phyloP scores from a whole-genome alignment of 2,797 vertebrate genomes.

The Iguana delicatissima region DNA sequence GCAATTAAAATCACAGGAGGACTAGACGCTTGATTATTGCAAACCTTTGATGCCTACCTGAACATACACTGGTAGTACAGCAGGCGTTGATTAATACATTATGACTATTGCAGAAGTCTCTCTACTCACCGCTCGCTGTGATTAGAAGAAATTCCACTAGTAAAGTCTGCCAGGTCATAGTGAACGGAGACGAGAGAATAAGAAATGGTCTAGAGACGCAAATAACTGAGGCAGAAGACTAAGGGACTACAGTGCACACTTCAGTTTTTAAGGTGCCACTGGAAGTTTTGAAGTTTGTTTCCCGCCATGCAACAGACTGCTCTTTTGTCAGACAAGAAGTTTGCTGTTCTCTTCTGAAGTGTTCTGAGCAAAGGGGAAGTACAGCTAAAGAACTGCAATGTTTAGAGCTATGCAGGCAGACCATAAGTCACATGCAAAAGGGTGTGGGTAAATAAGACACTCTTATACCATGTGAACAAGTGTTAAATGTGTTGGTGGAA shows the following conservation, averaged over 20 bases:
- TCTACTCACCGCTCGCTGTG: constrained; percentile 64
- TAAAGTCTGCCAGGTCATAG: constrained; percentile 49
- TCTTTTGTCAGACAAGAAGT: neutral
- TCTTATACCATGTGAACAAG: constrained; percentile 15
- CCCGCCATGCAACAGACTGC: neutral
- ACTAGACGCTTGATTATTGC: neutral
- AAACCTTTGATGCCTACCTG: neutral
- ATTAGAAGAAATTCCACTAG: constrained; percentile 21
- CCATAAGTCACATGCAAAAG: constrained; percentile 54
- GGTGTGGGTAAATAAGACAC: neutral
- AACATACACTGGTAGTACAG: neutral
- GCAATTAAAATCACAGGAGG: neutral
- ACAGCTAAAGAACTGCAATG: neutral
- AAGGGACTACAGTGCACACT: neutral
- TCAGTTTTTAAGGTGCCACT: neutral
- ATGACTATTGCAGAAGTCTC: too few relatives aligned
- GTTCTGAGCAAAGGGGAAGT: neutral
- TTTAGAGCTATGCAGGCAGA: constrained; percentile 14
- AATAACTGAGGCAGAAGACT: neutral
- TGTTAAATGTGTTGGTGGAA: constrained; percentile 37
- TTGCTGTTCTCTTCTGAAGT: neutral
- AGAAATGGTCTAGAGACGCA: neutral
- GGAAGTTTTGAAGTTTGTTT: neutral
- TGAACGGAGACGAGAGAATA: neutral
- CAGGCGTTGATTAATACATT: neutral